Conservation (phyloP, 1,140 invertebrate species). For the Drosophila seguyi region DNA sequence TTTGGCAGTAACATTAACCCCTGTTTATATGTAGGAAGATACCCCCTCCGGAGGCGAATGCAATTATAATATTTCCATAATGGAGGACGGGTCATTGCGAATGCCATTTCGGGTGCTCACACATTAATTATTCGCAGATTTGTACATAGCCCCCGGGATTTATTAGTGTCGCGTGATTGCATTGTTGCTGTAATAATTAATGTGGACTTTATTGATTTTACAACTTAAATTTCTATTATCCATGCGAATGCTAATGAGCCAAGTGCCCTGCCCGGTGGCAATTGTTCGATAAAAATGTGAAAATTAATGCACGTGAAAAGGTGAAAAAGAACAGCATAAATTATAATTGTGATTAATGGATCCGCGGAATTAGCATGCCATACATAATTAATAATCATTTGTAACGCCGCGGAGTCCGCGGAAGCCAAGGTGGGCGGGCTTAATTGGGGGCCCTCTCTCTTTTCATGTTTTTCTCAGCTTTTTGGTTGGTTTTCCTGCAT, state of each 20-base stretch:
- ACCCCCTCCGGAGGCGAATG: conserved; percentile 1
- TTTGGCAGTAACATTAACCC: conserved; percentile 7
- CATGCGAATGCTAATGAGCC: conserved; percentile 51
- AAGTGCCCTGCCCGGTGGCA: conserved; percentile 27
- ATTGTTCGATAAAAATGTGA: conserved; percentile 27
- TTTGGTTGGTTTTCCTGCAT: conserved; percentile 11
- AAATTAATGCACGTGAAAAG: conserved; percentile 39
- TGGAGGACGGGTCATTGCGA: conserved; percentile 23
- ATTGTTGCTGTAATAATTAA: conserved; percentile 61
- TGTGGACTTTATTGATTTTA: conserved; percentile 63
- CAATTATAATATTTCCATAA: conserved; percentile 43
- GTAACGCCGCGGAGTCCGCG: conserved; percentile 20
- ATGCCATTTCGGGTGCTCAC: conserved; percentile 35
- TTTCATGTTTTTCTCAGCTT: neutral
- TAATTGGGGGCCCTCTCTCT: conserved; percentile 18
- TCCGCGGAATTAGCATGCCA: conserved; percentile 48
- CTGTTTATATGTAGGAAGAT: neutral
- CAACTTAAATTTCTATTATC: conserved; percentile 64
- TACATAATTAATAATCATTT: conserved; percentile 61
- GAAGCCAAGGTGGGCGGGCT: conserved; percentile 34
- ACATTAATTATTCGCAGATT: conserved; percentile 66
- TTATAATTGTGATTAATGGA: conserved; percentile 70
- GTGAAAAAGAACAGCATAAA: conserved; percentile 42
- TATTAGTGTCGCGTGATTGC: conserved; percentile 56
- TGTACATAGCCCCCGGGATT: conserved; percentile 56